A percentile compares a stretch with the other conserved stretches of the same genome.
These are phyloP conservation scores for Epirrhoe tristata DNA, from an alignment of 2,888 invertebrate genomes.

Conservation along the genomic window DNA sequence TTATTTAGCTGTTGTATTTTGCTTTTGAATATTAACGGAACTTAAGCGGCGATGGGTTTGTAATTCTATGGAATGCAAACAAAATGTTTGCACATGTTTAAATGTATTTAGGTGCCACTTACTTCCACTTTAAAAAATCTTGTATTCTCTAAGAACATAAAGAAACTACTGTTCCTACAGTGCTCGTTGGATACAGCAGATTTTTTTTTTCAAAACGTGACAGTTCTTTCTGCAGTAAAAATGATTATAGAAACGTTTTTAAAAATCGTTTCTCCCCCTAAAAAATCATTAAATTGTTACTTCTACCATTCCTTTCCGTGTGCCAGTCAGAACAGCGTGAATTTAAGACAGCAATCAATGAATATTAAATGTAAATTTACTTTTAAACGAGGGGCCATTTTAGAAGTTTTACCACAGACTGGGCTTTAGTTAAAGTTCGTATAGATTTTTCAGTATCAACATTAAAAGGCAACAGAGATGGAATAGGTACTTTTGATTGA, in stretches of 20 bases:
- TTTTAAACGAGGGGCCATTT: constrained; percentile 50
- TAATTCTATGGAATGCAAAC: too few relatives aligned
- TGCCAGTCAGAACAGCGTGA: constrained; percentile 27
- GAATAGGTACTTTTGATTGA: not conserved
- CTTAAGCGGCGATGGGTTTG: too few relatives aligned
- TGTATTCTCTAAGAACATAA: too few relatives aligned
- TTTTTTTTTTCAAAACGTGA: too few relatives aligned
- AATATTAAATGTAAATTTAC: constrained; percentile 67
- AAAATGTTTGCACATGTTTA: too few relatives aligned
- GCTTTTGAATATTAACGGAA: too few relatives aligned
- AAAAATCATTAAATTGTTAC: constrained; percentile 16
- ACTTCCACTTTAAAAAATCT: not conserved
- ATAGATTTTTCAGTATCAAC: not conserved
- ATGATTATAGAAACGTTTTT: too few relatives aligned
- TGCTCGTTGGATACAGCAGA: too few relatives aligned
- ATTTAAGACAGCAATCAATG: constrained; percentile 67
- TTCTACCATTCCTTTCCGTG: constrained; percentile 4
- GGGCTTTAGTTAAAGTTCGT: not conserved
- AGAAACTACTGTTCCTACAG: too few relatives aligned
- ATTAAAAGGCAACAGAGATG: not conserved
- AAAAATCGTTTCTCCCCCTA: not conserved
- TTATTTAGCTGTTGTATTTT: not conserved
- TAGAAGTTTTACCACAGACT: constrained; percentile 38
- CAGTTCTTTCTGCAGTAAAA: too few relatives aligned
- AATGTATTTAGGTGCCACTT: not conserved